phyloP scores from a whole-genome alignment of 2,797 vertebrate genomes.

The Lutjanus campechanus region DNA sequence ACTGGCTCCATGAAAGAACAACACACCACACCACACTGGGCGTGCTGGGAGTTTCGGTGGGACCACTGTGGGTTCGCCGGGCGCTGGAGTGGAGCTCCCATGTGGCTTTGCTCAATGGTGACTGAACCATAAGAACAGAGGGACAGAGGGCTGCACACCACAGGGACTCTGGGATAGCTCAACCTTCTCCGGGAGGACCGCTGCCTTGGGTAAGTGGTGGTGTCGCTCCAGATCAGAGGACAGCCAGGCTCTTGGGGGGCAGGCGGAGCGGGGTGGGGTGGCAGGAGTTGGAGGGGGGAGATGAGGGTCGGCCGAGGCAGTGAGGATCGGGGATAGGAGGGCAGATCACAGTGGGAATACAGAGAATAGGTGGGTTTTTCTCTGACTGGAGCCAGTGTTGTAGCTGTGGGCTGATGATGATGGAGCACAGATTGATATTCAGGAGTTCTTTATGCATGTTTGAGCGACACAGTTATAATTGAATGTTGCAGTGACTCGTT shows the following conservation, averaged over 20 bases:
- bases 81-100: conserved; percentile 70
- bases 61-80: conserved; percentile 40
- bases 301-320: conserved; percentile 52
- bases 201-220: conserved; percentile 70
- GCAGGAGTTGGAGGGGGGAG: conserved; percentile 41
- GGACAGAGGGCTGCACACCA: conserved; percentile 76
- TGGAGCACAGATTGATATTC: conserved; percentile 17
- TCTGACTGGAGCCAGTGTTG: conserved; percentile 22
- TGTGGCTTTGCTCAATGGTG: conserved; percentile 76
- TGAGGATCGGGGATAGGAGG: conserved; percentile 59
- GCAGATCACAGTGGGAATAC: conserved; percentile 65
- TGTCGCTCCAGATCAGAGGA: conserved; percentile 78
- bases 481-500: conserved; percentile 6
- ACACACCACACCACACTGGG: conserved; percentile 14
- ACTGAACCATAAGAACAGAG: conserved; percentile 80
- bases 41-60: conserved; percentile 33
- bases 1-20: conserved; percentile 19
- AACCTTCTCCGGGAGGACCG: conserved; percentile 69
- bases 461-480: conserved; percentile 13
- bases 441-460: conserved; percentile 7
- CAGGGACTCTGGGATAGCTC: conserved; percentile 76
- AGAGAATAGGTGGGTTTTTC: conserved; percentile 40
- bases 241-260: conserved; percentile 57
- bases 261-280: conserved; percentile 44
- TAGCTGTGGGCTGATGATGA: conserved; percentile 14